Evolutionary conservation across 2,888 invertebrate genomes (phyloP).

Genomic region (Drosophila vallismaia): DNA sequence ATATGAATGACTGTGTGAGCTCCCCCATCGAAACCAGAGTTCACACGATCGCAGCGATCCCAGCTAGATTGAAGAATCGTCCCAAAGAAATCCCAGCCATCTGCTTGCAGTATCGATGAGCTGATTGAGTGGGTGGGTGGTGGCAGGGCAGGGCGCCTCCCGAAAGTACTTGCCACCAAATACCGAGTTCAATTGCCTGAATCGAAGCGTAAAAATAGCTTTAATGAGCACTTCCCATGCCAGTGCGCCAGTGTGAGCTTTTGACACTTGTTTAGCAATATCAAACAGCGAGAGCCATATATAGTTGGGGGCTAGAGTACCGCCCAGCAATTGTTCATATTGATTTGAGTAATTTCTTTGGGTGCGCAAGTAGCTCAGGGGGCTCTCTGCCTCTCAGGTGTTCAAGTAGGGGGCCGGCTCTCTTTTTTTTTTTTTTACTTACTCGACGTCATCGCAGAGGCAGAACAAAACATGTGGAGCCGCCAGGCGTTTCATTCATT

Average conservation of each 20-base stretch:
- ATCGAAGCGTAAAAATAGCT: slow-evolving; percentile 77
- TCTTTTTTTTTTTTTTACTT: slow-evolving; percentile 12
- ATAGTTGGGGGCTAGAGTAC: slow-evolving; percentile 12
- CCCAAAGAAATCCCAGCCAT: neutral
- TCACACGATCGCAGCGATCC: slow-evolving; percentile 24
- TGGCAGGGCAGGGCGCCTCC: neutral
- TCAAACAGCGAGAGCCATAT: slow-evolving; percentile 20
- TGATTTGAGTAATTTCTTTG: slow-evolving; percentile 64
- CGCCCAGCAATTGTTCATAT: slow-evolving; percentile 50
- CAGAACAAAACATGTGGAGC: slow-evolving; percentile 64
- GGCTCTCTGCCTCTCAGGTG: slow-evolving; percentile 18
- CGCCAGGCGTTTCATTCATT: slow-evolving; percentile 63
- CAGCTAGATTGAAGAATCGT: too few species aligned
- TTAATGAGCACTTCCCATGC: slow-evolving; percentile 56
- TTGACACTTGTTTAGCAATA: slow-evolving; percentile 46
- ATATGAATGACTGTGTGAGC: slow-evolving; percentile 22
- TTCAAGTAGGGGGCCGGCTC: slow-evolving; percentile 1
- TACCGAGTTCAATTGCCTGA: slow-evolving; percentile 61
- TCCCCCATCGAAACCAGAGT: slow-evolving; percentile 19
- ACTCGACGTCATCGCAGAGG: slow-evolving; percentile 28
- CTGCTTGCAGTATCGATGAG: slow-evolving; percentile 10
- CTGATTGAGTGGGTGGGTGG: slow-evolving; percentile 26
- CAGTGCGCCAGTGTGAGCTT: slow-evolving; percentile 38
- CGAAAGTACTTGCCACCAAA: slow-evolving; percentile 7
- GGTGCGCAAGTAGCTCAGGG: slow-evolving; percentile 63